Evolutionary conservation across 2,888 invertebrate genomes (phyloP), one percentile per base, ranked within the genome.

Genomic region (Seira ritae): DNA sequence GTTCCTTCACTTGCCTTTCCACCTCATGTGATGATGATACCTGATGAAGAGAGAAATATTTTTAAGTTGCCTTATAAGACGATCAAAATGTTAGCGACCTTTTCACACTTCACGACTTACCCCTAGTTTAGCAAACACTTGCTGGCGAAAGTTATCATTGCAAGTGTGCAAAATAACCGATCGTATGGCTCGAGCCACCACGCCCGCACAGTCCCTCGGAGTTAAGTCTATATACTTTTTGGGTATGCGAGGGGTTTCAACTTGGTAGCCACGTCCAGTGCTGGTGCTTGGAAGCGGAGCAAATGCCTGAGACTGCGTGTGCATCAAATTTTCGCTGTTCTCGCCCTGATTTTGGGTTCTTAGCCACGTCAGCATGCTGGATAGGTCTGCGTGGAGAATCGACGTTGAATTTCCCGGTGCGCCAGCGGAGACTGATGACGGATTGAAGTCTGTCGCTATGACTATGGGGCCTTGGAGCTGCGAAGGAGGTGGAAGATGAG

Each of bases 121-220:
- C 20, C 71, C 76, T 8, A 82, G 22, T 19, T 82, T 82, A 1
- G 66, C 17, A 15, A 83, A 84, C 23, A 76, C 77, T 15, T 82
- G 67, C 15, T 74, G 76, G 0, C 85, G 84, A 79, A 87, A 87
- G 0, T 70, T 72, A 46, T 85, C 85, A 55, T 85, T 84, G 23
- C 66, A 74, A 1, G 84, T 84, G 50, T 80, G 72, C 23, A 71
- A 10, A 0, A 87, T 24, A 23, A 87, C 71, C 0, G 68, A 60
- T 17, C 84, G 46, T n/a, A 85, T 80, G 0, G 84, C 37, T 50
- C 84, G 12, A 2, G 85, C 73, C 4, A 87, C 69, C 10, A 79
- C 1, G 1, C 23, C 24, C 3, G 65, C 73, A 67, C 85, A 85
- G 24, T 85, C 81, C 22, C 37, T 37, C 20, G 37, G 20, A 2